Evolutionary conservation across 2,888 invertebrate species (phyloP), one percentile per base, ranked within the genome.

Genomic region (Hyles lineata): DNA sequence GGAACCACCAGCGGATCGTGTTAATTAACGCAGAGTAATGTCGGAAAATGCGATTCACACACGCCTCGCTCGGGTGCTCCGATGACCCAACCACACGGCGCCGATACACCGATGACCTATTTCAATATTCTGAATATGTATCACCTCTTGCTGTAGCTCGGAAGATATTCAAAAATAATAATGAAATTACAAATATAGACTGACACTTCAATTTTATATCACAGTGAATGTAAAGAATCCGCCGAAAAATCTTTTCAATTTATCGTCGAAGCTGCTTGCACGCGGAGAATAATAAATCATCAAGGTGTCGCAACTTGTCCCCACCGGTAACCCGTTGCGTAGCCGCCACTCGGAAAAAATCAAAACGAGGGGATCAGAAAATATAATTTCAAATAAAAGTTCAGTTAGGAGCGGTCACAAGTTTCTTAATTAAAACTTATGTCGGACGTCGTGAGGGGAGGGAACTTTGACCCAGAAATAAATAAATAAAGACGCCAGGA

Each of bases 341-440:
- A 82, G 81, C 73, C 77, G 81, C 82, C 84, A 84, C 85, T 84
- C 82, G 86, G 83, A 88, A 90, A 90, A 92, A 92, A 91, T 89
- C 88, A 89, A 90, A 90, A 89, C 87, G 89, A 87, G 85, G 88
- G 89, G 90, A 89, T 91, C 90, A 89, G 89, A 91, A 93, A 93
- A 93, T 93, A 94, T 93, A 93, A 93, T 94, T 93, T 92, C 87
- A 93, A 94, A 93, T 93, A 93, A 93, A 94, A 94, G 91, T 94
- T 91, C 84, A 91, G 90, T 88, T 86, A 83, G 86, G 87, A 87
- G 89, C 92, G 91, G 93, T 92, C 93, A 90, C 94, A 95, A 95
- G 95, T 95, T 95, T 95, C 94, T 95, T 95, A 95, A 95, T 95
- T 95, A 95, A 95, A 95, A 95, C 95, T 95, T 95, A 94, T 88